Evolutionary conservation across 2,888 invertebrate genomes (phyloP).

Genomic region (Cinara cedri): DNA sequence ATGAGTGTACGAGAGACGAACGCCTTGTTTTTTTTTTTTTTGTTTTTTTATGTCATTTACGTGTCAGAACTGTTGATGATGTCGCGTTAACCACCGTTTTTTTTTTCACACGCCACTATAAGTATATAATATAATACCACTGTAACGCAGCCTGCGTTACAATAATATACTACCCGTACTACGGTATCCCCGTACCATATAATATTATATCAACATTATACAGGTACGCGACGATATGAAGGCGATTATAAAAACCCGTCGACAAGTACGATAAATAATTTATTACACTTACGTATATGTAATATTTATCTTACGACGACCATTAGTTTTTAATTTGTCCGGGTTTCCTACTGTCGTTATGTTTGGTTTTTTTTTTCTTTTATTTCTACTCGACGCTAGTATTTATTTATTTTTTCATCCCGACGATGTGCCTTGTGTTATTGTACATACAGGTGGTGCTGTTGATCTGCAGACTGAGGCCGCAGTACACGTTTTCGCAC

Average conservation of each 20-base stretch:
- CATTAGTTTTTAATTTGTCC: slow-evolving; percentile 17
- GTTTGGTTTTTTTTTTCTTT: slow-evolving; percentile 13
- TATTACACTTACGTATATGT: background rate
- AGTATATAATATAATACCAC: too few relatives aligned
- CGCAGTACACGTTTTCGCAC: slow-evolving; percentile 91
- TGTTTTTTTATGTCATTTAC: slow-evolving; percentile 48
- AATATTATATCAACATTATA: background rate
- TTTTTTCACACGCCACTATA: slow-evolving; percentile 51
- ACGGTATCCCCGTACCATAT: too few relatives aligned
- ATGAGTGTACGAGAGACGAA: slow-evolving; percentile 43
- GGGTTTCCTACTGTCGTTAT: background rate
- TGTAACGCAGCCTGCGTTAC: too few relatives aligned
- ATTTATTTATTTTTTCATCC: background rate
- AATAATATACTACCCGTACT: too few relatives aligned
- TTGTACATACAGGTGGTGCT: slow-evolving; percentile 97
- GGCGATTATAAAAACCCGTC: slow-evolving; percentile 33
- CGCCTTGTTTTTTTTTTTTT: slow-evolving; percentile 39
- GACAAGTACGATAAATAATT: background rate
- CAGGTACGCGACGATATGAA: background rate
- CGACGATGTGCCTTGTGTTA: slow-evolving; percentile 60
- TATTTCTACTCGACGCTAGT: slow-evolving; percentile 23
- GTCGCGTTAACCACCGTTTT: slow-evolving; percentile 50
- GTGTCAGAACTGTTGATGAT: slow-evolving; percentile 54
- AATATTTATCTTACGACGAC: background rate
- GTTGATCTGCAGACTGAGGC: slow-evolving; percentile 87